A percentile compares a stretch with the other conserved stretches of the same genome.
Conservation (phyloP, 2,113 vertebrate genomes). For the Caranx ignobilis region DNA sequence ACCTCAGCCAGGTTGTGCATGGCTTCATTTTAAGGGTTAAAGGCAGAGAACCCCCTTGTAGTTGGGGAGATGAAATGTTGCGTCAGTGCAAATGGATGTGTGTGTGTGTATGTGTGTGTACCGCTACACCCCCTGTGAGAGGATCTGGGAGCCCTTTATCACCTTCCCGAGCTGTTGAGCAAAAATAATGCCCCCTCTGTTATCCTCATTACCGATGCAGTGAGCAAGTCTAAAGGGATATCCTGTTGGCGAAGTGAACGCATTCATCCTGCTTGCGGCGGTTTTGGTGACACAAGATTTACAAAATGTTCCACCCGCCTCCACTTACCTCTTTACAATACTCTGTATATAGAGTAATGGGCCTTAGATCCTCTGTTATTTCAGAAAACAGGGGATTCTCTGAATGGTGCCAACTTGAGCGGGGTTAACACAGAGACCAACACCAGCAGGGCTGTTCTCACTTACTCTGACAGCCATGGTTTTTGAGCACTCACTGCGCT, state of each 20-base stretch:
- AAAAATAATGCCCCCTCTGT: slow-evolving; percentile 93
- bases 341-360: slow-evolving; percentile 82
- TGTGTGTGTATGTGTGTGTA: slow-evolving; percentile 63
- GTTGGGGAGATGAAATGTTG: slow-evolving; percentile 71
- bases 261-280: slow-evolving; percentile 92
- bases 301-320: slow-evolving; percentile 83
- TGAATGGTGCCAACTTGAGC: slow-evolving; percentile 70
- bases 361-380: slow-evolving; percentile 84
- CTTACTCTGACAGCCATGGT: slow-evolving; percentile 50
- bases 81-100: slow-evolving; percentile 71
- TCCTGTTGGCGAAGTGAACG: slow-evolving; percentile 94
- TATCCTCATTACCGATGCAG: slow-evolving; percentile 96
- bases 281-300: slow-evolving; percentile 85
- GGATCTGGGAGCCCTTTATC: slow-evolving; percentile 91
- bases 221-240: slow-evolving; percentile 94
- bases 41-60: slow-evolving; percentile 34
- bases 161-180: slow-evolving; percentile 92
- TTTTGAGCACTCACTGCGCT: slow-evolving; percentile 43
- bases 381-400: slow-evolving; percentile 78
- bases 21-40: slow-evolving; percentile 46
- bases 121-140: slow-evolving; percentile 68
- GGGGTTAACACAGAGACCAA: slow-evolving; percentile 37
- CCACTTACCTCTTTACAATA: slow-evolving; percentile 79
- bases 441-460: slow-evolving; percentile 56
- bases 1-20: slow-evolving; percentile 22